These are phyloP conservation scores for Oreochromis niloticus DNA, from an alignment of 2,113 vertebrate species.

Conservation along the genomic window DNA sequence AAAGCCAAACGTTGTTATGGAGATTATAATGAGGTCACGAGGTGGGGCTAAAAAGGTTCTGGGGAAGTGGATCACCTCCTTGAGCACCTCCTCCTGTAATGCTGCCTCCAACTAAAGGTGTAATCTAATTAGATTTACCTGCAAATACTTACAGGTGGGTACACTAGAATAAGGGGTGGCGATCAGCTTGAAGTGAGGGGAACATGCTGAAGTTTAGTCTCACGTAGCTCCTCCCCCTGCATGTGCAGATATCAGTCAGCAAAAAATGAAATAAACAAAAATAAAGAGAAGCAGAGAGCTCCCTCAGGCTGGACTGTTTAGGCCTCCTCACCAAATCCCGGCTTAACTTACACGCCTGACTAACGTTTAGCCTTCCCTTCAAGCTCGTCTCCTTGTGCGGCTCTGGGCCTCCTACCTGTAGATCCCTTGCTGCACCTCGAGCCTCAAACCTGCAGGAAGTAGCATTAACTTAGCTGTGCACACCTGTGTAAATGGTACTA, in stretches of 20 bases:
- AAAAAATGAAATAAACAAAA: neutral
- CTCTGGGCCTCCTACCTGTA: rapidly evolving
- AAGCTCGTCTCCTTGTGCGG: neutral
- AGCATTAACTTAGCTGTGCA: neutral
- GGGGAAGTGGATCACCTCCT: neutral
- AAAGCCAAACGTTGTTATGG: neutral
- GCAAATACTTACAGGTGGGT: neutral
- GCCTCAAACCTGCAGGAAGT: neutral
- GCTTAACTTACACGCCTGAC: neutral
- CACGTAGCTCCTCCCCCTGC: neutral
- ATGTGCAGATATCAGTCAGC: neutral
- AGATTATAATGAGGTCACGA: neutral
- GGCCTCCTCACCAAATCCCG: neutral
- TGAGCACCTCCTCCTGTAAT: neutral
- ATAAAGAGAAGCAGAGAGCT: neutral
- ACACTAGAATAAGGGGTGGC: neutral
- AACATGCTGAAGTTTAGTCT: neutral
- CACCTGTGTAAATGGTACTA: neutral
- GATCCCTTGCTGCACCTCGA: neutral
- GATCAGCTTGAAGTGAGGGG: neutral
- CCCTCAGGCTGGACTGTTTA: neutral
- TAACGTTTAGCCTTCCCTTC: neutral
- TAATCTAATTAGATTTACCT: neutral
- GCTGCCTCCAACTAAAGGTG: rapidly evolving
- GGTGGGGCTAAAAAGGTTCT: neutral